Base-by-base conservation (phyloP, 2,888 invertebrate genomes). In the Chrysolina haemoptera region DNA sequence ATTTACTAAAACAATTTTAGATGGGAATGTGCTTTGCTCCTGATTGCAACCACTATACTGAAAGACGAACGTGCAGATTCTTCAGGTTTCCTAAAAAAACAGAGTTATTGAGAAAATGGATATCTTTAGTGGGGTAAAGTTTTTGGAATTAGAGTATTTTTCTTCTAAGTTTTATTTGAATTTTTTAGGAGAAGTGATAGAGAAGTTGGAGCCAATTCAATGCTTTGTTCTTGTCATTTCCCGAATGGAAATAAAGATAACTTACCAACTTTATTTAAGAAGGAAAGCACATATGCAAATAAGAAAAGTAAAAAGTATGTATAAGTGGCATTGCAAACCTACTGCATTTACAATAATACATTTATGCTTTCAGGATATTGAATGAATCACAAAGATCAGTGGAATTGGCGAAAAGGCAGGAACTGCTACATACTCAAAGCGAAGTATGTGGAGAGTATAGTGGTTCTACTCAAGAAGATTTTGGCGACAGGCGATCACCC, bases 161-260 rank as follows among this genome's bases (percentile, higher is more conserved):
- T 14, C 46, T 14, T 14, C 35, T 14, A 46, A 14, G 9, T 46
- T 4, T n/a, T 14, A 1, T 46, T 46, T 46, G 46, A 46, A 14
- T n/a, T 14, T 6, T 14, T 46, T 46, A 14, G 46, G n/a, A 46
- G 46, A n/a, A 2, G 46, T n/a, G 14, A 12, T 14, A n/a, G n/a
- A 14, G 46, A 46, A 46, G 14, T n/a, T 46, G 14, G 46, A 14
- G 14, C 46, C n/a, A 2, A n/a, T 12, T n/a, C 64, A 41, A 16
- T 20, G n/a, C 12, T 64, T 41, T 64, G 64, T 64, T 14, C 14
- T 14, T 65, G 46, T 18, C 65, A 65, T 46, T 65, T 65, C 43
- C 41, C 14, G 22, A 43, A 65, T 46, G 20, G 46, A 12, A 65
- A 65, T 16, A 65, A 20, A 65, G 65, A 46, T 43, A 65, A 65